These are phyloP conservation scores for Drosophila sordidapex DNA, from an alignment of 2,888 invertebrate genomes.

Conservation along the genomic window DNA sequence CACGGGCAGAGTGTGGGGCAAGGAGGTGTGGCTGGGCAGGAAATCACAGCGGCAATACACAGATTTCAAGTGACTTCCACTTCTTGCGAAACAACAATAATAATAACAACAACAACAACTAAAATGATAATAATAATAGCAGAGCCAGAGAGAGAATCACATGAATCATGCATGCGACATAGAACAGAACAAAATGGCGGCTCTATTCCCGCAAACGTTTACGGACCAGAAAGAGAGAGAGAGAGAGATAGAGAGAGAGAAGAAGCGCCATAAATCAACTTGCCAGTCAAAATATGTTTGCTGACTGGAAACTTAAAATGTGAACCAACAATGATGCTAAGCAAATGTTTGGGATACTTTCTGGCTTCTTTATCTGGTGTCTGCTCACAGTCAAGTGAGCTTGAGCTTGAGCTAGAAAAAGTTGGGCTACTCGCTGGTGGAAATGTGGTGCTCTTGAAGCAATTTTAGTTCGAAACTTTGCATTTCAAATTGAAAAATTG, in stretches of 20 bases:
- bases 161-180: slow-evolving; percentile 76
- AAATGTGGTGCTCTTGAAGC: neutral
- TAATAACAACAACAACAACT: slow-evolving; percentile 13
- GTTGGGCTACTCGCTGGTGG: neutral
- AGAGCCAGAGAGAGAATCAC: slow-evolving; percentile 36
- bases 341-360: slow-evolving; percentile 5
- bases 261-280: slow-evolving; percentile 69
- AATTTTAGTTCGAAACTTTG: neutral
- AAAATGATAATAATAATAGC: slow-evolving; percentile 17
- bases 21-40: slow-evolving; percentile 12
- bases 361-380: neutral
- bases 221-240: slow-evolving; percentile 1
- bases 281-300: slow-evolving; percentile 73
- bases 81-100: slow-evolving; percentile 27
- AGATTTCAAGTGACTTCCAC: slow-evolving; percentile 71
- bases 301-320: slow-evolving; percentile 44
- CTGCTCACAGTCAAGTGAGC: slow-evolving; percentile 1
- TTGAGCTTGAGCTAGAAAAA: neutral
- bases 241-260: neutral
- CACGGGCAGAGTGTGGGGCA: neutral
- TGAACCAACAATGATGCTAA: slow-evolving; percentile 8
- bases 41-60: slow-evolving; percentile 65
- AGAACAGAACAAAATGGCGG: slow-evolving; percentile 59
- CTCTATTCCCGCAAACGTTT: slow-evolving; percentile 6
- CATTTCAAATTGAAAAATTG: neutral